Base-by-base conservation (phyloP, 1,140 invertebrate genomes). In the Drosophila virilis region DNA sequence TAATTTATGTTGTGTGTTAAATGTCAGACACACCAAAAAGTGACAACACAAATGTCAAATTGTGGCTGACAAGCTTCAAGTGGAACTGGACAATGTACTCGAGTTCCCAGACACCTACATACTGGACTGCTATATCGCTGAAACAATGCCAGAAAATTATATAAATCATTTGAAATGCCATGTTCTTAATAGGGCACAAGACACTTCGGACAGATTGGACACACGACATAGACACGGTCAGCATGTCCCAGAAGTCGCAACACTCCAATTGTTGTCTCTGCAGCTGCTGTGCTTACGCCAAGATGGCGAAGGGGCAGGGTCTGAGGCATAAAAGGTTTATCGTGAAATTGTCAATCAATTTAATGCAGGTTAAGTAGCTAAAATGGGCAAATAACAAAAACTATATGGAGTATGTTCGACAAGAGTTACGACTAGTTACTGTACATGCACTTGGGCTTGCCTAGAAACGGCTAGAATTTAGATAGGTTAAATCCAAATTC, bases 1-100 rank as follows among this genome's bases (percentile, higher is more conserved):
- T 75, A 80, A 88, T 89, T 88, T 88, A 89, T 89, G 80, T 83
- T 89, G 66, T 89, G 84, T 88, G 84, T 88, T 70, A 77, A 89
- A 74, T 89, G 84, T 88, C 84, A 61, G 74, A 71, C 84, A 64
- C 51, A 74, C 77, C 73, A 69, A 88, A 83, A 89, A 43, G 3
- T 80, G 83, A 88, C 83, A 88, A 70, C 62, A 60, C 64, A 88
- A 84, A 89, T 88, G 84, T 88, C 84, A 89, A 88, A 84, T 84
- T 78, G 83, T 50, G 60, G 82, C 67, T 82, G 82, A 86, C 82
- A 86, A 74, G 68, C 57, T 35, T 51, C 46, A 70, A 37, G 15
- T 62, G 38, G 8, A 46, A 50, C 82, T 67, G 68, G 74, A 85
- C 82, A 86, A 75, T 85, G 70, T 78, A 52, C 45, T 50, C 48